These are phyloP conservation scores for Gavialis gangeticus DNA, from an alignment of 2,113 vertebrate species.

Conservation along the genomic window DNA sequence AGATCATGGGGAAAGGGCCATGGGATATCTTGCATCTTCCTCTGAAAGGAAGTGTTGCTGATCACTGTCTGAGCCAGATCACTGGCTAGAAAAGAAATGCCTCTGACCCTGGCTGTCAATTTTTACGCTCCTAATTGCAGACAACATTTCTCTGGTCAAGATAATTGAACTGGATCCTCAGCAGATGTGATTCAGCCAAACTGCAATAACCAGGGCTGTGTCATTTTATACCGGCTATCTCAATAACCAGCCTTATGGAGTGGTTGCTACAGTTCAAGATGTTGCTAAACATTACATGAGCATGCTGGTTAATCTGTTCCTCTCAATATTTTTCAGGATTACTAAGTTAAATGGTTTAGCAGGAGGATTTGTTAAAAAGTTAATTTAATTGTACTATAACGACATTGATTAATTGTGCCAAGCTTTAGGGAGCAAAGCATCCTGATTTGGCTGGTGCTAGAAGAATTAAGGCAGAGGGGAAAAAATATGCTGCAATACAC, in stretches of 20 bases:
- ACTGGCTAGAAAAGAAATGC: background rate
- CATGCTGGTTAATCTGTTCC: background rate
- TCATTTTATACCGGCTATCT: background rate
- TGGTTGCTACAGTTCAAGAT: background rate
- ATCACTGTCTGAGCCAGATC: too few relatives aligned
- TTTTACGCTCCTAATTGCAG: background rate
- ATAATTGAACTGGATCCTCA: background rate
- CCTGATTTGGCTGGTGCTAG: background rate
- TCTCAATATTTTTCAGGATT: background rate
- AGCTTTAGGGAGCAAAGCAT: background rate
- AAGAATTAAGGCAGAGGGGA: background rate
- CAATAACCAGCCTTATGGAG: background rate
- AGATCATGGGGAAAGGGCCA: too few relatives aligned
- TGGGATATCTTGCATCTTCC: background rate
- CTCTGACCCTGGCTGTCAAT: background rate
- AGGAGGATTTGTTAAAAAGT: background rate
- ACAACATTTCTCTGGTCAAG: background rate
- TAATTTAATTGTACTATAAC: conserved; percentile 5
- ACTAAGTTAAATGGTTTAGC: background rate
- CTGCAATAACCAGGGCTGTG: background rate
- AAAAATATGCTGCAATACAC: rapidly evolving
- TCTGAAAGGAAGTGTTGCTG: background rate
- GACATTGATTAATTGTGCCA: background rate
- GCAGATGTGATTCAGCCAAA: background rate
- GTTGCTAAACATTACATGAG: background rate